Evolutionary conservation across 2,888 invertebrate genomes (phyloP), one percentile per base, ranked within the genome.

Genomic region (Muschampia plurimacula): DNA sequence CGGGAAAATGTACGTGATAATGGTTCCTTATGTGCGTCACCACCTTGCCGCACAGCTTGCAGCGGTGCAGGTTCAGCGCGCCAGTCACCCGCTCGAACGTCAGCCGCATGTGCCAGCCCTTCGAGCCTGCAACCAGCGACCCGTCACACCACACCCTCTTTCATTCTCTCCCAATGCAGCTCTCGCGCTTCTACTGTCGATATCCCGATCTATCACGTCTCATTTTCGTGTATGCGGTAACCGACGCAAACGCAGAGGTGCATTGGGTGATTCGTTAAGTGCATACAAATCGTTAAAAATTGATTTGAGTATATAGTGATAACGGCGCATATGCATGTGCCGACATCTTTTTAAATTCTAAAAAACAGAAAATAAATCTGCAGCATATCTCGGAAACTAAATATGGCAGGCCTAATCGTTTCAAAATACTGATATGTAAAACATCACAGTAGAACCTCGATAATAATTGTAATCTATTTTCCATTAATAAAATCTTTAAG

Each of bases 81-180:
- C 97, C 97, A 95, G 97, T 97, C 95, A 97, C 96, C 90, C 97
- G 97, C 96, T 98, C 98, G 96, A 97, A 98, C 95, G 97, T 97
- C 95, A 97, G 97, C 96, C 97, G 97, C 97, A 97, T 97, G 96
- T 97, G 97, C 97, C 97, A 97, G 96, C 97, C 97, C 96, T 97
- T 97, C 94, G 97, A 97, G 96, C 97, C 98, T 97, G 97, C 96
- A 97, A 97, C 95, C 95, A 95, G 95, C 95, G 92, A 93, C 91
- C 93, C 55, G 83, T 84, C 87, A 84, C 84, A 78, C 78, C 79
- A 69, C 81, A 76, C 80, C 74, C 74, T 74, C 74, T 75, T 67
- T 55, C 77, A 65, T 73, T 71, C 78, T 70, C 77, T 12, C 36
- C 75, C 69, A 76, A 75, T 74, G 76, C 70, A 85, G 82, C 80